Base-by-base conservation (phyloP, 2,888 invertebrate genomes). In the Tipula helvola region DNA sequence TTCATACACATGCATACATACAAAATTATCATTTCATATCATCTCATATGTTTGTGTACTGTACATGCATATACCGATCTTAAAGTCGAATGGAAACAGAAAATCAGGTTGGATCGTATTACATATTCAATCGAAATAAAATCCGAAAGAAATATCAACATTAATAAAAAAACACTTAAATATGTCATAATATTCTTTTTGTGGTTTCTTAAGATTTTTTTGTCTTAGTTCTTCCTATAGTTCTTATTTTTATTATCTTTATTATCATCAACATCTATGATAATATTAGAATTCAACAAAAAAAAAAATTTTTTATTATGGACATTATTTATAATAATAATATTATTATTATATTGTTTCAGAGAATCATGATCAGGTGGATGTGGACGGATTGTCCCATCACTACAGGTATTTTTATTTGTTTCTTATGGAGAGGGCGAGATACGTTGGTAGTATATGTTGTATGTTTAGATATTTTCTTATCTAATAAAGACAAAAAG, bases 101-200 rank as follows among this genome's bases (percentile, higher is more conserved):
- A 71, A 28, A 71, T 71, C 71, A 71, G 71, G 71, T 71, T 71
- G 71, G 71, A 71, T 71, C 71, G 71, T 71, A 71, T 71, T 71
- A 71, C 71, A 71, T 71, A 71, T 71, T 71, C 71, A 71, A 71
- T 71, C 71, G 71, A 71, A 71, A 71, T 28, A 28, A 71, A 71
- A 28, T 28, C 71, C 28, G 7, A 71, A 71, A 52, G 16, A 52
- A 52, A 52, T 52, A 52, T 52, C 52, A 52, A 71, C 71, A 71
- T 71, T 71, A 71, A 71, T 71, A 71, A 71, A 71, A 71, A 71
- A 71, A 71, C 71, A 71, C 71, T 71, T 71, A 71, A 71, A 71
- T 71, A 71, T 71, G 71, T 71, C 71, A 71, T 71, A 71, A 71
- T 71, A 71, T 71, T 28, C 71, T 8, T 71, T 71, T 71, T 71